These are phyloP conservation scores for Thysanoteuthis rhombus DNA, from an alignment of 2,888 invertebrate genomes.

Conservation along the genomic window DNA sequence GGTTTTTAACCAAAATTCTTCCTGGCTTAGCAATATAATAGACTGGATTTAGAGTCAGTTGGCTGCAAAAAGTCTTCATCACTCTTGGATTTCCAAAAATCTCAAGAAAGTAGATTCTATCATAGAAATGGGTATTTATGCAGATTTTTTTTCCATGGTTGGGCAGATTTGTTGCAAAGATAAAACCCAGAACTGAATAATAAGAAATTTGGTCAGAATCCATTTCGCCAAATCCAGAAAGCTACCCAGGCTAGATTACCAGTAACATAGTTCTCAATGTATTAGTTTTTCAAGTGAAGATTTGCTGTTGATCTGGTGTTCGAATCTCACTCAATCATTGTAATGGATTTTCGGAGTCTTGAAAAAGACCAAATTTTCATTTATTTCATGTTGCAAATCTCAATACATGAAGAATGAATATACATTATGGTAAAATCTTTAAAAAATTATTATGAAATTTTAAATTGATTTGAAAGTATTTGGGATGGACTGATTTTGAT, in stretches of 20 bases:
- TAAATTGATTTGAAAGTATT: too few species aligned
- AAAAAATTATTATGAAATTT: too few species aligned
- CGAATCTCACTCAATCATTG: too few species aligned
- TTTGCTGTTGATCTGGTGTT: neutral
- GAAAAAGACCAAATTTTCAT: too few species aligned
- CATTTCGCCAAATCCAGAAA: neutral
- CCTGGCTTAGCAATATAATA: neutral
- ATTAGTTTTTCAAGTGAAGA: neutral
- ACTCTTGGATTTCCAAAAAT: neutral
- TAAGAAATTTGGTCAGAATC: neutral
- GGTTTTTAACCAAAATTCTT: neutral
- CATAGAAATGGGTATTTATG: neutral
- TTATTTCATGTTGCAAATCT: too few species aligned
- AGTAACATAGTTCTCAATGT: neutral
- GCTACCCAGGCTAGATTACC: neutral
- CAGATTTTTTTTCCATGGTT: neutral
- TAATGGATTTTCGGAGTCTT: too few species aligned
- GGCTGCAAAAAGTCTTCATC: neutral
- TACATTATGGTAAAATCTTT: too few species aligned
- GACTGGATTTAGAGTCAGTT: conserved; percentile 12
- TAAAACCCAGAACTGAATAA: neutral
- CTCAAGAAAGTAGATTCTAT: neutral
- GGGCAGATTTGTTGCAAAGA: neutral
- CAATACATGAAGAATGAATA: too few species aligned
- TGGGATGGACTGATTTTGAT: too few species aligned